Conservation (phyloP, 2,797 vertebrate species). For the Threskiornis aethiopicus region DNA sequence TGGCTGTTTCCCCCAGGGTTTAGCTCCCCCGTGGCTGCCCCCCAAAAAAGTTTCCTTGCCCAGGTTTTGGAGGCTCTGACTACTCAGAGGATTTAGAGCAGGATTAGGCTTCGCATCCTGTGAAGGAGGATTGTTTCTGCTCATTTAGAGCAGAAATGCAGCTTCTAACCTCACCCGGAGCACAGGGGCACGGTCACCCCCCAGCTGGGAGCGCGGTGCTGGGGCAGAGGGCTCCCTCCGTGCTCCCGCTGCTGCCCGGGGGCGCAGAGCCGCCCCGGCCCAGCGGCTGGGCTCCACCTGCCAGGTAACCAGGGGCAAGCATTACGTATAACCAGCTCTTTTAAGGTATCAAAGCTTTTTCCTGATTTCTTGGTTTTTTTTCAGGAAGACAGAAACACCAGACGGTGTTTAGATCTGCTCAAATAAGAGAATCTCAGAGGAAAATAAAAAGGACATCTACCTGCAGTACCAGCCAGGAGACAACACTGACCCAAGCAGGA, state of each 20-base stretch:
- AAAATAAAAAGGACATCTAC: neutral
- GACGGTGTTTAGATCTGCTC: no score
- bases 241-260: rapidly evolving
- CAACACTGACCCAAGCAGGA: neutral
- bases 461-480: neutral
- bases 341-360: neutral
- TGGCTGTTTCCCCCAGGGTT: neutral
- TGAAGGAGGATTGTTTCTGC: neutral
- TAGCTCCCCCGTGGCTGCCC: no score
- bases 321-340: neutral
- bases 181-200: no score
- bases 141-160: neutral
- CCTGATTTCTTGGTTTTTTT: neutral
- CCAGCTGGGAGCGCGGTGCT: rapidly evolving
- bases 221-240: neutral
- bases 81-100: neutral
- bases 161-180: neutral
- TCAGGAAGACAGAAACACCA: neutral
- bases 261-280: neutral
- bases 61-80: neutral
- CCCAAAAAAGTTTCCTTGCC: neutral
- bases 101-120: neutral
- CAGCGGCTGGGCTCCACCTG: rapidly evolving
- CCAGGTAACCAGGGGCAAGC: neutral
- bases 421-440: neutral